These are phyloP conservation scores for Rhyacichthys aspro DNA, from an alignment of 2,797 vertebrate genomes.

Conservation along the genomic window DNA sequence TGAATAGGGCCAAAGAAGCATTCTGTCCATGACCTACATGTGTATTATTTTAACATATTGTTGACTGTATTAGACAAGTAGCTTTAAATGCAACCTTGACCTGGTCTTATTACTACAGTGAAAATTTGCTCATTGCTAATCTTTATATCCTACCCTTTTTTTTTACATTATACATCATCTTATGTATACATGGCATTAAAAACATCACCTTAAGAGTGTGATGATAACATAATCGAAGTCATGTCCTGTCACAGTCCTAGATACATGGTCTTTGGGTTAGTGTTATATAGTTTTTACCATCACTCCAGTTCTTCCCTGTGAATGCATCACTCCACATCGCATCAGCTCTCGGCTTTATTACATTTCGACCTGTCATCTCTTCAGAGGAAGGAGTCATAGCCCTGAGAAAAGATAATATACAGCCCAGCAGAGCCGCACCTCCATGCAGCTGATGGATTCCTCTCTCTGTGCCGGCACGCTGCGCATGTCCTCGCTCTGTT, in stretches of 20 bases:
- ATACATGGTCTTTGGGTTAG: background rate
- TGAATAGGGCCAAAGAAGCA: too few relatives aligned
- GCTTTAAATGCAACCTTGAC: too few relatives aligned
- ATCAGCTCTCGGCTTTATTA: background rate
- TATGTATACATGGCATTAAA: too few relatives aligned
- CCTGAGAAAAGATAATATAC: slow-evolving; percentile 13
- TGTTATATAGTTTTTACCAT: background rate
- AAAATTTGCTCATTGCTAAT: too few relatives aligned
- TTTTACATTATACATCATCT: too few relatives aligned
- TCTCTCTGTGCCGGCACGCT: slow-evolving; percentile 60
- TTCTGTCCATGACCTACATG: too few relatives aligned
- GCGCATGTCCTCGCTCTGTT: slow-evolving; percentile 9
- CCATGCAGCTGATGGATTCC: slow-evolving; percentile 45
- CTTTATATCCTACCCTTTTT: too few relatives aligned
- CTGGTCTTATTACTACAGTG: too few relatives aligned
- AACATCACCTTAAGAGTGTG: background rate
- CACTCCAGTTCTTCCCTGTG: background rate
- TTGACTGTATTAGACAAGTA: too few relatives aligned
- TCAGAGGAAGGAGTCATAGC: background rate
- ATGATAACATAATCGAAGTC: background rate
- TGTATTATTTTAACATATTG: too few relatives aligned
- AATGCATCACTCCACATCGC: background rate
- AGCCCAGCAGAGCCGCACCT: slow-evolving; percentile 23
- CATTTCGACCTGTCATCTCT: background rate
- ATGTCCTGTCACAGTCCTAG: background rate